Percentiles rank a stretch among this genome's conserved stretches.
phyloP scores from a whole-genome alignment of 1,140 invertebrate species.

The Ruditapes philippinarum region DNA sequence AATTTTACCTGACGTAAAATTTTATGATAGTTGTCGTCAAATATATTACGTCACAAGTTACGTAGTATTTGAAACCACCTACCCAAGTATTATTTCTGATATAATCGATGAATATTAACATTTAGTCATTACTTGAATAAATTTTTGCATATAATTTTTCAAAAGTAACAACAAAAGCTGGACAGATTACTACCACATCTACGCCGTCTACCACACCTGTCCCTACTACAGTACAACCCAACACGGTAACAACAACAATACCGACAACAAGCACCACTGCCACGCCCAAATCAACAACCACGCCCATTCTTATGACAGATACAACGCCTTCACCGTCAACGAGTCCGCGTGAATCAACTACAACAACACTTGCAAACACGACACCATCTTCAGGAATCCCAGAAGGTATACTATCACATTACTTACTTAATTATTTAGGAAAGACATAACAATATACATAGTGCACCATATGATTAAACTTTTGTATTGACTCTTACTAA shows the following conservation, averaged over 20 bases:
- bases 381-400: background rate
- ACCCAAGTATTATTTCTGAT: background rate
- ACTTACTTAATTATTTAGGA: too few relatives aligned
- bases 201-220: background rate
- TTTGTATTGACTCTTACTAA: too few relatives aligned
- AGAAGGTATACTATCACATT: conserved; percentile 1
- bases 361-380: background rate
- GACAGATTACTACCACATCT: background rate
- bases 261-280: background rate
- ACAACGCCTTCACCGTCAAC: background rate
- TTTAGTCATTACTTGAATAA: too few relatives aligned
- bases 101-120: too few relatives aligned
- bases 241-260: background rate
- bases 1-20: too few relatives aligned
- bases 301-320: background rate
- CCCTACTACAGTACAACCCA: background rate
- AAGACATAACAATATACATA: too few relatives aligned
- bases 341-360: too few relatives aligned
- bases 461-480: too few relatives aligned
- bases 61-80: too few relatives aligned
- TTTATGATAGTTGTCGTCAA: too few relatives aligned
- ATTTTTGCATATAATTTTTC: too few relatives aligned
- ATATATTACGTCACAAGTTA: background rate
- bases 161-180: background rate
- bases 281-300: background rate